Evolutionary conservation across 2,888 invertebrate genomes (phyloP).

Genomic region (Drosophila cognata): DNA sequence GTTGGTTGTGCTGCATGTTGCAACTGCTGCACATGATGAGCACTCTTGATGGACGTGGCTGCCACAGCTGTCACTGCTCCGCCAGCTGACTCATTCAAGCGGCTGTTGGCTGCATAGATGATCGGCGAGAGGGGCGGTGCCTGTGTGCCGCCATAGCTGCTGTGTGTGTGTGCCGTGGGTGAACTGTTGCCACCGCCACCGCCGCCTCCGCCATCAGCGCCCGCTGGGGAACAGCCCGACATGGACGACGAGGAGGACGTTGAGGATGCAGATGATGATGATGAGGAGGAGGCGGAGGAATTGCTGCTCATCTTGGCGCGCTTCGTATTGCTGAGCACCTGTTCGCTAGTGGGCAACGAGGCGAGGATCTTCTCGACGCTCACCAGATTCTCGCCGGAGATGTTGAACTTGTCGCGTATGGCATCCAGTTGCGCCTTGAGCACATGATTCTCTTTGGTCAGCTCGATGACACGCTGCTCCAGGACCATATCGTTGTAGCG

Average conservation of each 20-base stretch:
- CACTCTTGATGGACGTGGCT: constrained; percentile 37
- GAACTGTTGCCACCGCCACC: constrained; percentile 29
- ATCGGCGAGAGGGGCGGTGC: constrained; percentile 63
- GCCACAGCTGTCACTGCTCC: neutral
- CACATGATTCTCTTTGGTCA: constrained; percentile 97
- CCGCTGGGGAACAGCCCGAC: constrained; percentile 20
- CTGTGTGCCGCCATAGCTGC: constrained; percentile 36
- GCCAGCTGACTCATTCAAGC: constrained; percentile 6
- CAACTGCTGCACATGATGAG: constrained; percentile 41
- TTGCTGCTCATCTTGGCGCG: constrained; percentile 85
- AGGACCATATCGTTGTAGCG: constrained; percentile 98
- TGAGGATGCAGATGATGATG: constrained; percentile 41
- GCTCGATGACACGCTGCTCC: constrained; percentile 96
- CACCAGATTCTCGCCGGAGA: constrained; percentile 93
- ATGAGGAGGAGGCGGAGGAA: constrained; percentile 30
- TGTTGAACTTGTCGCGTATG: constrained; percentile 96
- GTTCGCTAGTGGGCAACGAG: constrained; percentile 93
- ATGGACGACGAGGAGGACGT: constrained; percentile 35
- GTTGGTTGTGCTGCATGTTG: constrained; percentile 51
- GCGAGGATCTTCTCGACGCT: constrained; percentile 95
- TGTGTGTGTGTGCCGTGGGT: constrained; percentile 45
- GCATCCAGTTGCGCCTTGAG: constrained; percentile 96
- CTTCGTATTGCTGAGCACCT: constrained; percentile 93
- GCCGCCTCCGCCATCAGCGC: neutral
- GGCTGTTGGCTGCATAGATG: constrained; percentile 54